phyloP scores from a whole-genome alignment of 2,888 invertebrate species.

The Leistus spinibarbis region DNA sequence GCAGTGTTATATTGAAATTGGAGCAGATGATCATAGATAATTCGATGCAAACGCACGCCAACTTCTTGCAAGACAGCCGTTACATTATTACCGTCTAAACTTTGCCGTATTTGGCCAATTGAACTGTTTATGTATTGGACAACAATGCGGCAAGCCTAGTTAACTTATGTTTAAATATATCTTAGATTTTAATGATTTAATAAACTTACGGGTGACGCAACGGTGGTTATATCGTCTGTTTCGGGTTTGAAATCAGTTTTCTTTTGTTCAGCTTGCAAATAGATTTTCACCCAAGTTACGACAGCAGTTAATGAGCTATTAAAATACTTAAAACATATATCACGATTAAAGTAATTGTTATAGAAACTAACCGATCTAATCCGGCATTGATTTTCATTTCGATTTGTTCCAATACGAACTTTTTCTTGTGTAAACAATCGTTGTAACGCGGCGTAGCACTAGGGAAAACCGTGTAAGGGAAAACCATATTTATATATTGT shows the following conservation, averaged over 20 bases:
- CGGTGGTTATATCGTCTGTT: conserved; percentile 79
- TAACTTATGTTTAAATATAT: conserved; percentile 8
- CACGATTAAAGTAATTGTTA: conserved; percentile 40
- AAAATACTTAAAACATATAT: conserved; percentile 30
- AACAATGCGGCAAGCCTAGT: conserved; percentile 81
- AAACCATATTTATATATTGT: not conserved
- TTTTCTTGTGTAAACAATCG: conserved; percentile 88
- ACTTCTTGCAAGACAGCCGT: conserved; percentile 86
- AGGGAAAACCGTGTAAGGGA: conserved; percentile 48
- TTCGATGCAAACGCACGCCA: conserved; percentile 89
- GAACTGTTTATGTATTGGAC: conserved; percentile 81
- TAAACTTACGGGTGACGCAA: conserved; percentile 76
- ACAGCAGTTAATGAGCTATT: conserved; percentile 80
- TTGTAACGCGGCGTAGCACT: conserved; percentile 87
- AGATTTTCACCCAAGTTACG: conserved; percentile 88
- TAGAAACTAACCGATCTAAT: conserved; percentile 67
- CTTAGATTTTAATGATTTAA: conserved; percentile 2
- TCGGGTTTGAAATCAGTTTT: conserved; percentile 93
- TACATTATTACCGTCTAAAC: conserved; percentile 91
- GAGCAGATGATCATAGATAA: conserved; percentile 92
- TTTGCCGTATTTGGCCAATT: conserved; percentile 77
- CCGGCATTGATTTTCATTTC: conserved; percentile 92
- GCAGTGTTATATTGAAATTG: conserved; percentile 94
- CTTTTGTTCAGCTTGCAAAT: conserved; percentile 91
- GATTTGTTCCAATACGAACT: conserved; percentile 82